Evolutionary conservation across 2,888 invertebrate species (phyloP).

Genomic region (Arge pagana): DNA sequence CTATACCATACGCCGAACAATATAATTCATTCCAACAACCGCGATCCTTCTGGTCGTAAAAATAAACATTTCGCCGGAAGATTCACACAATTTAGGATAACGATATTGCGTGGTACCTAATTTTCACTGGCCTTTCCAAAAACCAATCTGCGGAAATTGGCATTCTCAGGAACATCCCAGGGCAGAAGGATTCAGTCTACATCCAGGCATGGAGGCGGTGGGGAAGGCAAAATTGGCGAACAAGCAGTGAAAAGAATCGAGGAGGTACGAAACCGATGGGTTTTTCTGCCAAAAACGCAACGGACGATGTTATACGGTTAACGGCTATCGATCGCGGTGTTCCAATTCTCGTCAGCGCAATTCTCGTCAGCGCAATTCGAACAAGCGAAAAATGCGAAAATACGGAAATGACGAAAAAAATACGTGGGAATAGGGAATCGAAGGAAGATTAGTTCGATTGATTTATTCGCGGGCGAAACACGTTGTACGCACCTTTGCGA

Average conservation of each 20-base stretch:
- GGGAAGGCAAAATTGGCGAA: slow-evolving; percentile 28
- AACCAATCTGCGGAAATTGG: slow-evolving; percentile 43
- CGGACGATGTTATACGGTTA: no score
- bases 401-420: no score
- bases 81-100: slow-evolving; percentile 55
- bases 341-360: slow-evolving; percentile 56
- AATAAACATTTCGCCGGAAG: slow-evolving; percentile 55
- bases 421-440: no score
- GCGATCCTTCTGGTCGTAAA: no score
- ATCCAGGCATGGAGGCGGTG: slow-evolving; percentile 27
- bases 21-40: no score
- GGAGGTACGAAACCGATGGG: no score
- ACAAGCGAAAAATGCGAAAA: background rate
- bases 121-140: slow-evolving; percentile 32
- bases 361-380: slow-evolving; percentile 52
- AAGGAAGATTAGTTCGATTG: no score
- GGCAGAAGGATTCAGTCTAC: slow-evolving; percentile 16
- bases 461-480: background rate
- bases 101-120: slow-evolving; percentile 25
- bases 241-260: slow-evolving; percentile 42
- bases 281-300: no score
- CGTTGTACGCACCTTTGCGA: background rate
- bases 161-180: slow-evolving; percentile 17
- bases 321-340: slow-evolving; percentile 49
- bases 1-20: no score